Evolutionary conservation across 2,888 invertebrate genomes (phyloP).

Genomic region (Nebria brevicollis): DNA sequence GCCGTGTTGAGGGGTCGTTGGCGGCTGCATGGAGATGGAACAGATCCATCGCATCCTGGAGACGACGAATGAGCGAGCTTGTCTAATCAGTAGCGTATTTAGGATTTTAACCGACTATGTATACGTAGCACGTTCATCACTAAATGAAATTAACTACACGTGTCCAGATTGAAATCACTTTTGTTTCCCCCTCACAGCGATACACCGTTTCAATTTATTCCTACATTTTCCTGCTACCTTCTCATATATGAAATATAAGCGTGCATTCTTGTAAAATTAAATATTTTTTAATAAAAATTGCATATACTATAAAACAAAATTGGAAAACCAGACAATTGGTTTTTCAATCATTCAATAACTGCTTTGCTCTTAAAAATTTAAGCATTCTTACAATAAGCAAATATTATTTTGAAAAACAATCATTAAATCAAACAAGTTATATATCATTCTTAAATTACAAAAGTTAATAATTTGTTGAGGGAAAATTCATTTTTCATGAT

Average conservation of each 20-base stretch:
- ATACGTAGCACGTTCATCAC: neutral
- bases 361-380: too few species aligned
- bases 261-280: too few species aligned
- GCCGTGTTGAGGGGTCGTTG: neutral
- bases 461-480: too few species aligned
- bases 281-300: too few species aligned
- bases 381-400: too few species aligned
- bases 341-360: too few species aligned
- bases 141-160: slow-evolving; percentile 10
- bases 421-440: too few species aligned
- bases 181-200: neutral
- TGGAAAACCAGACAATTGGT: too few species aligned
- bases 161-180: slow-evolving; percentile 1
- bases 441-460: too few species aligned
- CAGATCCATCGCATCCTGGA: neutral
- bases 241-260: neutral
- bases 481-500: too few species aligned
- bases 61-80: neutral
- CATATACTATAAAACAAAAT: too few species aligned
- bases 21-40: neutral
- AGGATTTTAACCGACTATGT: slow-evolving; percentile 8
- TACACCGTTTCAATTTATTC: neutral
- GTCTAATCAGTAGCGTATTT: slow-evolving; percentile 16
- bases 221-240: neutral
- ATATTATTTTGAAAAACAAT: too few species aligned